A percentile compares a stretch with the other conserved stretches of the same genome.
Conservation (phyloP, 1,140 invertebrate genomes). For the Thalassaphorura encarpata region DNA sequence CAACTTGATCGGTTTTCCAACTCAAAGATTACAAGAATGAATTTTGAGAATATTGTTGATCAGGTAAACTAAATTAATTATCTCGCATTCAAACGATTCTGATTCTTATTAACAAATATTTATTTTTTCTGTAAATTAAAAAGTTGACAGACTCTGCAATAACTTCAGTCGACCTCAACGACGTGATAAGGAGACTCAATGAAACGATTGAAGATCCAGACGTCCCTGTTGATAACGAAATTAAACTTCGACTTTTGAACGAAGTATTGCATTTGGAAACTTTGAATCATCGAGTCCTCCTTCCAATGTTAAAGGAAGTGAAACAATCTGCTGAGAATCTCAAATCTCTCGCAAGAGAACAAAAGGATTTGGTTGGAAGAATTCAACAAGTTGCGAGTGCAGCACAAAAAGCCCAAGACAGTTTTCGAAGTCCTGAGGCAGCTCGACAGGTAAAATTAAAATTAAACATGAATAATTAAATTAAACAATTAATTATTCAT, state of each 20-base stretch:
- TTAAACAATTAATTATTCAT: not conserved
- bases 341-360: conserved; percentile 14
- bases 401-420: conserved; percentile 23
- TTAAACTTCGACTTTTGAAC: conserved; percentile 13
- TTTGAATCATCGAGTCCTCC: conserved; percentile 6
- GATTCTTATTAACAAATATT: too few relatives aligned
- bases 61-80: conserved; percentile 8
- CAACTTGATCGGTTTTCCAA: conserved; percentile 19
- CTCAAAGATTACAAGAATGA: conserved; percentile 18
- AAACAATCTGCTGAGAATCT: conserved; percentile 13
- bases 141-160: conserved; percentile 20
- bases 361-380: conserved; percentile 19
- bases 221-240: not conserved
- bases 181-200: conserved; percentile 23
- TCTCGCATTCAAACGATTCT: too few relatives aligned
- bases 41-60: conserved; percentile 23
- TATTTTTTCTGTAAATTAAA: too few relatives aligned
- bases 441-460: conserved; percentile 5
- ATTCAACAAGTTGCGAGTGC: conserved; percentile 20
- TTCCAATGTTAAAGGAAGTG: conserved; percentile 23
- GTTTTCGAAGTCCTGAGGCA: conserved; percentile 15
- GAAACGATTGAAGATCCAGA: conserved; percentile 17
- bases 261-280: conserved; percentile 20
- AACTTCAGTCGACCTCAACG: conserved; percentile 18
- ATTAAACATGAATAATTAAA: too few relatives aligned